Base-by-base conservation (phyloP, 2,888 invertebrate species). In the Dendrolimus pini region DNA sequence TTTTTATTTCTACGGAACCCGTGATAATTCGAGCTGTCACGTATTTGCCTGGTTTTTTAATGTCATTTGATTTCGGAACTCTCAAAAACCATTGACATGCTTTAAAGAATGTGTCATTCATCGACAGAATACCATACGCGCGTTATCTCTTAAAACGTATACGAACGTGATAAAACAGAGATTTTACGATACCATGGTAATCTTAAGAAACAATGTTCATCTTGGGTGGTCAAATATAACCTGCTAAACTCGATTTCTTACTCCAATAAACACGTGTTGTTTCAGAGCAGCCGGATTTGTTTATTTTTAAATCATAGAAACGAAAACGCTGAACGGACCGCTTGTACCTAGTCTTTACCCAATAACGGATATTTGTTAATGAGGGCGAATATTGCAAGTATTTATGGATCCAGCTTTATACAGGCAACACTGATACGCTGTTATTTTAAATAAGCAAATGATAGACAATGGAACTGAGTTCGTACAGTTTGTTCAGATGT, bases 211-310 rank as follows among this genome's bases (percentile, higher is more conserved):
- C 85, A 86, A 83, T 88, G 85, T 87, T 82, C 89, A 73, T 80
- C 88, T 83, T 89, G 89, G 89, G 89, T 89, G 89, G 89, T 71
- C 88, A 76, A 47, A 47, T 76, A 73, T 73, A 78, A 78, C 78
- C 68, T 70, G 70, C 72, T 70, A 64, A 64, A 72, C 73, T 76
- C 81, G 78, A 83, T 83, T 75, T 72, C 72, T 78, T 79, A 76
- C 79, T 81, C 78, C 82, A 82, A 83, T 85, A 85, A 82, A 85
- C 83, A 79, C 76, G 81, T 77, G 78, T 76, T 74, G 78, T 81
- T 75, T 77, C 81, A 82, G 72, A 71, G 71, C 77, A 77, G 77
- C 77, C 73, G 74, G 74, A 74, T 72, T 69, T 80, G 80, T 83
- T 83, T 84, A 75, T 84, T 85, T 84, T 82, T 67, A 71, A 79